Base-by-base conservation (phyloP, 2,113 vertebrate genomes). In the Gobiocypris rarus region DNA sequence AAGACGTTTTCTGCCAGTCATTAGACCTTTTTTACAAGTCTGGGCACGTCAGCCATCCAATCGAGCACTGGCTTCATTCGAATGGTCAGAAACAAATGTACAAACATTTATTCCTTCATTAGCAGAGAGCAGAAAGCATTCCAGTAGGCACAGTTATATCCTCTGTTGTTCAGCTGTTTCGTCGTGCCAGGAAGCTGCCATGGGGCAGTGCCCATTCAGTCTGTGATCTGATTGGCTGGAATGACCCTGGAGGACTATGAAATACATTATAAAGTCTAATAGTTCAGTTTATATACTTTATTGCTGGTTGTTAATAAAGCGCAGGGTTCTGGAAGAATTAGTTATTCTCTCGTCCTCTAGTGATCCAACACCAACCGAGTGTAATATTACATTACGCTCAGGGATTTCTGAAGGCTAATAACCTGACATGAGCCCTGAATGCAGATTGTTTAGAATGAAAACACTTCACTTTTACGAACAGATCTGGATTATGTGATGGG, bases 211-310 rank as follows among this genome's bases (percentile, higher is more conserved):
- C 92, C 92, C 91, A 87, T 84, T 86, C 86, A 89, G 87, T 87
- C 86, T 89, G 69, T 76, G 0, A 73, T 85, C 80, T 88, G 85
- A 95, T 94, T 94, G 94, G 93, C 90, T 94, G 92, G 90, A 91
- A 50, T 77, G 7, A 79, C 81, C 93, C 92, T 87, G 86, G 89
- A 88, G 89, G 90, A 90, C 93, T 90, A 89, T 91, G 91, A 92
- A 94, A 93, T 89, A 92, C 92, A 92, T 92, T 93, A 93, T 93
- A 92, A 92, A 94, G 89, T 91, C 91, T 91, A 94, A 93, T 90
- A 91, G 91, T 91, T 89, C 90, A 92, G 90, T 93, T 93, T 95
- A 92, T 94, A 91, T 92, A 90, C 87, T 94, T 94, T 93, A 93
- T 93, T 93, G 92, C 89, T 81, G 87, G 90, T 93, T 79, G 89